Evolutionary conservation across 2,113 vertebrate species (phyloP), one percentile per base, ranked within the genome.

Genomic region (Dasypus novemcinctus): DNA sequence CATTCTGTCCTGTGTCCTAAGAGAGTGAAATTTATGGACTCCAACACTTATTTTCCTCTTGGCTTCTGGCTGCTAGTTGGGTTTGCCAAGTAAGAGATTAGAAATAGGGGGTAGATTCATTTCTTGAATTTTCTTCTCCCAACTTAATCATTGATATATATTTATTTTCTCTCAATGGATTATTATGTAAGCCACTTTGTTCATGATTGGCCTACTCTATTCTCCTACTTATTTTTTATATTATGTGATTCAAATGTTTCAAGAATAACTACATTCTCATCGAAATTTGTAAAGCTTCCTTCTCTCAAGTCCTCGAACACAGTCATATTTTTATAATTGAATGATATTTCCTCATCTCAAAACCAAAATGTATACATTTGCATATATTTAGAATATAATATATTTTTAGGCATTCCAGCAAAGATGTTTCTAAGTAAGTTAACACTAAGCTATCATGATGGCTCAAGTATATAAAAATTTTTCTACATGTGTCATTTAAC

Each of bases 251-350:
- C 4, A 64, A 74, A 89, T 3, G 5, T 80, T 13, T 68, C 66
- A 49, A 81, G 90, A 75, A 57, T 69, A 69, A 86, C 80, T 96
- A n/a, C 15, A 59, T 88, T 83, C 63, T 79, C 14, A 84, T 41
- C 29, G 74, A 81, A 75, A 36, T 68, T 21, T 7, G 36, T 83
- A 64, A 71, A 29, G 11, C 14, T 76, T 82, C 0, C 69, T 76
- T 82, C 0, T 76, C 25, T 41, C 79, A 54, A 61, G 23, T 79
- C 41, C 38, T 69, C 92, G 85, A 83, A 23, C 17, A 69, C 1
- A 86, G 6, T 6, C 36, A 43, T 25, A 54, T 72, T 94, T 74
- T 91, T 84, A 64, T 89, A 76, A 63, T 82, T 21, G 78, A 85
- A 41, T 83, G 11, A 4, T 80, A 61, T 49, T 20, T 49, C 7